Evolutionary conservation across 2,797 vertebrate species (phyloP).

Genomic region (Rhabdophis nuchalis): DNA sequence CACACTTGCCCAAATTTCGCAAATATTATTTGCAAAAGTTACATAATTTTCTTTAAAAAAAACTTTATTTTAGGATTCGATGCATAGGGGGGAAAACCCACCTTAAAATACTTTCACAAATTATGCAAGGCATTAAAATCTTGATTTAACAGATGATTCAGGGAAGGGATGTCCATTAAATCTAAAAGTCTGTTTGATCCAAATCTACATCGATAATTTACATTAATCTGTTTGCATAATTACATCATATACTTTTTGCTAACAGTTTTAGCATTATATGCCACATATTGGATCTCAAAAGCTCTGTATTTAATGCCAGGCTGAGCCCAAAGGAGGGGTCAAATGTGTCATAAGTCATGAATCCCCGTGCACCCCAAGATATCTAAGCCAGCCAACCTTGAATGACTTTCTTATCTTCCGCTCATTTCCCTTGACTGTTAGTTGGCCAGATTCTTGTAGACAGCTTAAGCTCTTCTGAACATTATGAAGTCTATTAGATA

Average conservation of each 20-base stretch:
- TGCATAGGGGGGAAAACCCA: neutral
- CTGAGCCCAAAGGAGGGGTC: neutral
- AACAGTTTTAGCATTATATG: neutral
- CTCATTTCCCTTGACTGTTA: neutral
- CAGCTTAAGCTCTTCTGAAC: neutral
- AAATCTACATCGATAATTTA: neutral
- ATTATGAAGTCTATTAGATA: neutral
- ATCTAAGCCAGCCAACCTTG: neutral
- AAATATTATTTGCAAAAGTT: neutral
- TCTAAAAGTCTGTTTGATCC: neutral
- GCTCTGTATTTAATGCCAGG: neutral
- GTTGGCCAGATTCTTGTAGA: neutral
- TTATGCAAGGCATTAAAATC: neutral
- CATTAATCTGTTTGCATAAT: neutral
- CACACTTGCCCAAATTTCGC: neutral
- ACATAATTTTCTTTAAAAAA: too few species aligned
- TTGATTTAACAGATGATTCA: neutral
- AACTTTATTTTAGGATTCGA: neutral
- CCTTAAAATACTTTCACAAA: neutral
- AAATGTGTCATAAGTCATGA: neutral
- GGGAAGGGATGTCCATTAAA: neutral
- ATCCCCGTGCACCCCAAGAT: neutral
- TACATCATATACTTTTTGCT: neutral
- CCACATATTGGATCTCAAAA: neutral
- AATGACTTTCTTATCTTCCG: neutral